Percentiles rank a stretch among this genome's conserved stretches.
These are phyloP conservation scores for Lepilemur ruficaudatus DNA, from an alignment of 2,797 vertebrate genomes.

Conservation along the genomic window DNA sequence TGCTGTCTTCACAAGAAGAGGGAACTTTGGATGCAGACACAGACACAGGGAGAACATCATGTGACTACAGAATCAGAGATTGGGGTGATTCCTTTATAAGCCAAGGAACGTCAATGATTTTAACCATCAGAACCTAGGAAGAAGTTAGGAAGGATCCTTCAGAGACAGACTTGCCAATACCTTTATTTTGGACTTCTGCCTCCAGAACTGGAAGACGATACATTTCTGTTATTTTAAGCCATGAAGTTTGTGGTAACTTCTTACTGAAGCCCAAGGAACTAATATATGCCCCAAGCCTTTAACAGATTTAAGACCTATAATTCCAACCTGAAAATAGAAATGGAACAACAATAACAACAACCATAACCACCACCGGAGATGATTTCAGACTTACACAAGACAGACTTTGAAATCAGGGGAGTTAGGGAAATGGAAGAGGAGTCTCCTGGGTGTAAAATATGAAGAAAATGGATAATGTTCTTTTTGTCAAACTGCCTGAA, in stretches of 20 bases:
- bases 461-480: constrained; percentile 57
- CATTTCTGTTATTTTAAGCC: background rate
- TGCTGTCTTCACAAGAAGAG: background rate
- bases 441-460: constrained; percentile 46
- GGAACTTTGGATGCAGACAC: background rate
- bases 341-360: background rate
- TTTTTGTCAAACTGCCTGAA: constrained; percentile 58
- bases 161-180: background rate
- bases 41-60: background rate
- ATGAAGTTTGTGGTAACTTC: background rate
- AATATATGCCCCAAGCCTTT: background rate
- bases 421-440: constrained; percentile 13
- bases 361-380: background rate
- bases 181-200: background rate
- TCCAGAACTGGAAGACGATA: background rate
- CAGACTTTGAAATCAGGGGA: constrained; percentile 51
- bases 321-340: background rate
- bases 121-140: background rate
- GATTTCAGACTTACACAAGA: constrained; percentile 26
- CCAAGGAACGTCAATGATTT: background rate
- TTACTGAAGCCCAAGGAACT: background rate
- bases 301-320: background rate
- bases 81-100: background rate
- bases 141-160: background rate
- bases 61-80: background rate